Conservation (phyloP, 2,113 vertebrate species). For the Mungos mungo region DNA sequence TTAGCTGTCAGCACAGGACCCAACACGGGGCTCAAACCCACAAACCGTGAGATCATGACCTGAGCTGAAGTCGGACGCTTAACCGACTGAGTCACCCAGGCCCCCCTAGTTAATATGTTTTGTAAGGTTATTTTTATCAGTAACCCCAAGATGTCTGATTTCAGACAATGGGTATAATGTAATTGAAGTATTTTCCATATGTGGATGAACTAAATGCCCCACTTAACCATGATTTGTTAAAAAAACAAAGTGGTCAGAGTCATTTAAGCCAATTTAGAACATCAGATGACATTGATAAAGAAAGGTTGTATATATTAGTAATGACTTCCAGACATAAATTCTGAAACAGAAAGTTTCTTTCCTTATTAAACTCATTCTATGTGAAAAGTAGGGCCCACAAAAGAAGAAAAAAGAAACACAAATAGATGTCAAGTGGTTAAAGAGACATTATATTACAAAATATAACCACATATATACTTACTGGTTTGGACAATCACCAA, state of each 20-base stretch:
- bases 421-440: not conserved
- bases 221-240: not conserved
- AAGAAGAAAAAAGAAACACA: not conserved
- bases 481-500: not conserved
- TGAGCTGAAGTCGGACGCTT: too few species aligned
- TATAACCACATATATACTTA: conserved; percentile 4
- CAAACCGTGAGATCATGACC: too few species aligned
- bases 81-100: too few species aligned
- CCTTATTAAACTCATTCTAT: not conserved
- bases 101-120: not conserved
- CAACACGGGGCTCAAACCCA: too few species aligned
- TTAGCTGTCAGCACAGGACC: too few species aligned
- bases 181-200: not conserved
- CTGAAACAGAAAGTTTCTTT: not conserved
- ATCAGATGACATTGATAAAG: not conserved
- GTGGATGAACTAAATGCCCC: not conserved
- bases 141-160: not conserved
- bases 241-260: not conserved
- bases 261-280: not conserved
- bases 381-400: not conserved
- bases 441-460: not conserved
- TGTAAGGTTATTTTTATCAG: not conserved
- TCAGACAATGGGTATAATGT: not conserved
- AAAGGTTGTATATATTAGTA: not conserved
- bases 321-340: not conserved